Base-by-base conservation (phyloP, 2,113 vertebrate genomes). In the Myrmophylax atrothorax region DNA sequence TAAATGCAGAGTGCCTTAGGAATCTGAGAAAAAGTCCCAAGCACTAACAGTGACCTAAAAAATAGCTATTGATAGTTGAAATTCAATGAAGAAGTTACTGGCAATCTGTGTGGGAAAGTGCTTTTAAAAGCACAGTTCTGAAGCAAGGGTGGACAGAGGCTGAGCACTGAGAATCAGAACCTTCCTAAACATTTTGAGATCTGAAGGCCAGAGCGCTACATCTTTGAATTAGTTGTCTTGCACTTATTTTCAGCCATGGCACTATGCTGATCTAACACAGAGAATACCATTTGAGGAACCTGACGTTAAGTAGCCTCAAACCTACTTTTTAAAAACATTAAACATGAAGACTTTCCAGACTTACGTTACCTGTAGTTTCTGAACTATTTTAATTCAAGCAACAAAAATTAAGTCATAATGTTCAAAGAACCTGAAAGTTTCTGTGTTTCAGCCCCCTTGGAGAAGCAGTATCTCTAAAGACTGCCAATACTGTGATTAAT, bases 381-480 rank as follows among this genome's bases (percentile, higher is more conserved):
- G 25, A 93, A 76, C 81, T 94, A 42, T 50, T 93, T 93, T 38
- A 82, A 93, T 42, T 76, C 29, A 75, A 76, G 42, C 33, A 94
- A 63, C 5, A 53, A 42, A 62, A 92, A 84, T 83, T 58, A 87
- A 15, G 37, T 38, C 18, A 84, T 6, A 31, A 53, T 26, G 49
- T 82, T 85, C 46, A 93, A 94, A 91, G 81, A 91, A 84, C 55
- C 66, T 69, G 40, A 37, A 82, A 62, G 38, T 80, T 89, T 75
- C 44, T 85, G 20, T 56, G 53, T 64, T 91, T 91, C 66, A 73
- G 38, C 25, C 33, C 23, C 18, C 59, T 42, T 77, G 42, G n/a
- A 73, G 23, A 9, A 76, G n/a, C 38, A 94, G 59, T 24, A 90
- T 22, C 46, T 59, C 38, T 38, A 38, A 79, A 47, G 24, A 37